phyloP scores from a whole-genome alignment of 2,888 invertebrate genomes.

The Trichogramma evanescens region DNA sequence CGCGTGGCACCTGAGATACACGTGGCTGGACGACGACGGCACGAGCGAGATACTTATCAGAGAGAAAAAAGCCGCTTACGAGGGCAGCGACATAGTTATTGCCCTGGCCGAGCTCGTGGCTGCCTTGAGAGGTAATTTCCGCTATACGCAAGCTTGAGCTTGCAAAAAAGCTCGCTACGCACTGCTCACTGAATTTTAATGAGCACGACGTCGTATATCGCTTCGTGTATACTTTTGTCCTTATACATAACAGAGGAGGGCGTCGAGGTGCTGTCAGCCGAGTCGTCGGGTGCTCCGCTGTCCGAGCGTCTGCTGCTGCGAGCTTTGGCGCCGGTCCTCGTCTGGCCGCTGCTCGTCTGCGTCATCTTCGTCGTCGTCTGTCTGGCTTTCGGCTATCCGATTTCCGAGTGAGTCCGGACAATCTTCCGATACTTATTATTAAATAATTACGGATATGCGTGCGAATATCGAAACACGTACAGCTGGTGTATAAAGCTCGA shows the following conservation, averaged over 20 bases:
- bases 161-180: not conserved
- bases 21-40: slow-evolving; percentile 23
- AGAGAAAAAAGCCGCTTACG: slow-evolving; percentile 31
- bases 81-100: slow-evolving; percentile 29
- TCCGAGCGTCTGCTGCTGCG: slow-evolving; percentile 24
- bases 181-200: not conserved
- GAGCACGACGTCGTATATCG: not conserved
- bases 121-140: slow-evolving; percentile 25
- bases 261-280: slow-evolving; percentile 23
- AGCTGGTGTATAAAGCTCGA: no score
- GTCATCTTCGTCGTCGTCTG: slow-evolving; percentile 28
- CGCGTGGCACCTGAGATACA: slow-evolving; percentile 37
- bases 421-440: not conserved
- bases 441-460: no score
- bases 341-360: slow-evolving; percentile 29
- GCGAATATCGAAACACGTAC: not conserved
- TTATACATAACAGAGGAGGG: slow-evolving; percentile 27
- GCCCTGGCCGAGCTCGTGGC: slow-evolving; percentile 28
- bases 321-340: slow-evolving; percentile 32
- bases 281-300: slow-evolving; percentile 33
- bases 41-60: slow-evolving; percentile 35
- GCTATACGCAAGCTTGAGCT: not conserved
- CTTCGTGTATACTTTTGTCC: not conserved
- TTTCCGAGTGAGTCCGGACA: slow-evolving; percentile 33
- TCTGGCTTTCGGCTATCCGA: slow-evolving; percentile 34